Evolutionary conservation across 2,888 invertebrate genomes (phyloP), one percentile per base, ranked within the genome.

Genomic region (Rhorus exstirpatorius): DNA sequence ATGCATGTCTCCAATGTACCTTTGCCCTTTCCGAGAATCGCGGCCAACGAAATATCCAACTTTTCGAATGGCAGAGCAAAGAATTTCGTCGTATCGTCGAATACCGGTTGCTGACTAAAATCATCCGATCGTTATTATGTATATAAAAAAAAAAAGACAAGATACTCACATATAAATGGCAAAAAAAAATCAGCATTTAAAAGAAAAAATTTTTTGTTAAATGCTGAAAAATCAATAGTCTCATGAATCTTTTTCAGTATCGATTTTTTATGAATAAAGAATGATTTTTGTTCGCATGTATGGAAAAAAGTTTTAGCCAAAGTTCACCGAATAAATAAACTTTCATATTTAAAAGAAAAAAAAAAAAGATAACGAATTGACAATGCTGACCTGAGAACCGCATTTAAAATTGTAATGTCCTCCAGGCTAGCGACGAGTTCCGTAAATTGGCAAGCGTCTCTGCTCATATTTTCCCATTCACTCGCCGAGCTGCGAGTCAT

Each of bases 361-460:
- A 41, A 60, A 72, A 49, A 41, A 41, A 60, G 26, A 38, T 38
- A 8, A 38, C n/a, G n/a, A n/a, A n/a, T n/a, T n/a, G 8, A 38
- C 8, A 31, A 55, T 26, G 2, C 49, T 85, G 85, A 93, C 93
- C 91, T 90, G 7, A 96, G 93, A 71, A 97, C 94, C 86, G 96
- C 94, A 93, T 96, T 96, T 12, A 98, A 94, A 71, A 97, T 94
- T 1, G 98, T 95, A 83, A 98, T 95, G 91, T 98, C 98, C 92
- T 98, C 98, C 58, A 98, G 94, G 93, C 98, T 98, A 71, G 97
- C 97, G 49, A 97, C 96, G 0, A 98, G 93, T 61, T 97, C 93
- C 14, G 97, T 96, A 97, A 98, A 98, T 90, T 97, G 96, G 51
- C 97, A 96, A 87, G 96, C 95, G 90, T 98, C 98, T 85, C 96